These are phyloP conservation scores for Peromyscus eremicus DNA, from an alignment of 2,797 vertebrate species.

Conservation along the genomic window DNA sequence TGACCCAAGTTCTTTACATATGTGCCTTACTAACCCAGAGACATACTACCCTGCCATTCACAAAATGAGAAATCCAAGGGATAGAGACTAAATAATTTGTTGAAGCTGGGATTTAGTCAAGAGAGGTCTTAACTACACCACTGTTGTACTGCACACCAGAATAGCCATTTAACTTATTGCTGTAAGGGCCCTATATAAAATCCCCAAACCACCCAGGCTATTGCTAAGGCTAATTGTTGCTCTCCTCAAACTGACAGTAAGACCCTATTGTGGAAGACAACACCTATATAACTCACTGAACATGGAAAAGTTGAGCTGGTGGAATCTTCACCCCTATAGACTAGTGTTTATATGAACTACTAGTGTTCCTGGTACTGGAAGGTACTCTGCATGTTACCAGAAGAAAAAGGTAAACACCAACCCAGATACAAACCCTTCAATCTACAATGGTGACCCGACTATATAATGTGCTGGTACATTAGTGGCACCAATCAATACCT, in stretches of 20 bases:
- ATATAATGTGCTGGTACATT: neutral
- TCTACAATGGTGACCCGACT: neutral
- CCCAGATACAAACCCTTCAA: neutral
- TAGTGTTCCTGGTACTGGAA: neutral
- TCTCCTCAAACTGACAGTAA: neutral
- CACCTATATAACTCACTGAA: no score
- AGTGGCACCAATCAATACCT: neutral
- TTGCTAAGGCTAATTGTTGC: neutral
- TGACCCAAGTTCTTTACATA: slow-evolving; percentile 1
- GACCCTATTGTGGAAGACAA: neutral
- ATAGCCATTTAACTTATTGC: neutral
- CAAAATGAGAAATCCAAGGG: neutral
- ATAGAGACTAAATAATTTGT: neutral
- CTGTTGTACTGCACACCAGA: neutral
- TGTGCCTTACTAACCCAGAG: neutral
- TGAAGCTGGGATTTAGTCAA: neutral
- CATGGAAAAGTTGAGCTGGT: no score
- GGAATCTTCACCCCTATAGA: neutral
- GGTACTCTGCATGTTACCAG: neutral
- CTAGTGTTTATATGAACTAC: neutral
- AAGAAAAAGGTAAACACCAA: neutral
- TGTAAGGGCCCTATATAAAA: neutral
- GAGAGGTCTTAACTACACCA: neutral
- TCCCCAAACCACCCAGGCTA: neutral
- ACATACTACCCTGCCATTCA: neutral